Conservation (phyloP, 2,888 invertebrate genomes). For the Lamproptera curius region DNA sequence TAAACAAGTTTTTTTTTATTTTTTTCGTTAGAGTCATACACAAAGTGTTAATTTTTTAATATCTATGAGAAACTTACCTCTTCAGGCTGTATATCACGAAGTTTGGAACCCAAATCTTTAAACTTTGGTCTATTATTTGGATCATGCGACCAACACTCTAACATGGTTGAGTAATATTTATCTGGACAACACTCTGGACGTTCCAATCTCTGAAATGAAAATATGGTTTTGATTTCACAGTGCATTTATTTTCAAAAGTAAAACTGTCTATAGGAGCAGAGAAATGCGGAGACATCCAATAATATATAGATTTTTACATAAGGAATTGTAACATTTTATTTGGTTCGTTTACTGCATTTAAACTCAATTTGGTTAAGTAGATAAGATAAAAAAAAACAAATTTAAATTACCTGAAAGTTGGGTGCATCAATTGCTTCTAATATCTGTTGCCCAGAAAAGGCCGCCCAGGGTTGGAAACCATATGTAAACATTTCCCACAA, state of each 20-base stretch:
- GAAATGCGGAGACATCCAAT: no score
- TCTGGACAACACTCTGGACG: constrained; percentile 96
- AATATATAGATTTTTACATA: no score
- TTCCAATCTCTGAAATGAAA: constrained; percentile 85
- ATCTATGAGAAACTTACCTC: constrained; percentile 2
- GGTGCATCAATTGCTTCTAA: constrained; percentile 97
- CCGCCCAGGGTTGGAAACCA: constrained; percentile 99
- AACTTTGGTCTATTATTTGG: constrained; percentile 93
- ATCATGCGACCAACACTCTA: constrained; percentile 98
- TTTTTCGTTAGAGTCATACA: no score
- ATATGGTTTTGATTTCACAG: no score
- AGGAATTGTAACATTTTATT: no score
- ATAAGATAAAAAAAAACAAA: no score
- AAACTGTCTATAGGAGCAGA: no score
- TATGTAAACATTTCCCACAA: constrained; percentile 99
- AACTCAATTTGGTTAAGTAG: no score
- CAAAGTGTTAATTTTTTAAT: no score
- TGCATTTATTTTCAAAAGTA: no score
- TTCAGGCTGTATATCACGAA: constrained; percentile 90
- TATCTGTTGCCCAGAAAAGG: constrained; percentile 95
- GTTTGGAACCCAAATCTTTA: constrained; percentile 85
- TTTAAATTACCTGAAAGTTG: constrained; percentile 83
- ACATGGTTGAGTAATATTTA: constrained; percentile 94
- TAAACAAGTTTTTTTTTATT: no score
- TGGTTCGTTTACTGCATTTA: no score